Base-by-base conservation (phyloP, 2,888 invertebrate genomes). In the Volucella bombylans region DNA sequence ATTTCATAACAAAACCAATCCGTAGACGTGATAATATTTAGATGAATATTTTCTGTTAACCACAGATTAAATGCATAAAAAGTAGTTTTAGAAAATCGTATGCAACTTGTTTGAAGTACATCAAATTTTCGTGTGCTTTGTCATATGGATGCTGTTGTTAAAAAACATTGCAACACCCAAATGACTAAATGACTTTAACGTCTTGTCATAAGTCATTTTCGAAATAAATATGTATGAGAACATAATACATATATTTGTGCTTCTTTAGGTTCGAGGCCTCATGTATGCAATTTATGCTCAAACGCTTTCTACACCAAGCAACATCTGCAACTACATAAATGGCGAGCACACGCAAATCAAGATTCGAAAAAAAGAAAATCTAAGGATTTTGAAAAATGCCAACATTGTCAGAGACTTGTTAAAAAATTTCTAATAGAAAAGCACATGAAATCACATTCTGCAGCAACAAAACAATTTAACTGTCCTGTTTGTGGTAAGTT, bases 401-500 rank as follows among this genome's bases (percentile, higher is more conserved):
- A 11, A n/a, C 55, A 81, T 31, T 76, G 81, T 18, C 11, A 43
- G 9, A 61, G 31, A 38, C 12, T 64, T 2, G 59, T 74, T 18
- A 54, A 31, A 14, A 74, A 38, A 23, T 38, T 49, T 12, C 38
- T 45, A 31, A 59, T 64, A 57, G 54, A 69, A n/a, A 57, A 39
- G 11, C 59, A 74, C 39, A 57, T 57, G 45, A 10, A 39, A 45
- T 15, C 31, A 8, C 59, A 74, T 45, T 52, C 45, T 31, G 31
- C 31, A 14, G 11, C 6, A 41, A 10, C 43, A 4, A 59, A 15
- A 4, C 11, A 43, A 14, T 71, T 54, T 4, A 14, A 6, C 41
- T 76, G 81, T 11, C 4, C 38, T 43, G 12, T 31, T 54, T 82
- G 76, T 54, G 59, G 81, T 71, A 65, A 76, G 39, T 39, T 11